Base-by-base conservation (phyloP, 2,797 vertebrate species). In the Phaenicophaeus curvirostris region DNA sequence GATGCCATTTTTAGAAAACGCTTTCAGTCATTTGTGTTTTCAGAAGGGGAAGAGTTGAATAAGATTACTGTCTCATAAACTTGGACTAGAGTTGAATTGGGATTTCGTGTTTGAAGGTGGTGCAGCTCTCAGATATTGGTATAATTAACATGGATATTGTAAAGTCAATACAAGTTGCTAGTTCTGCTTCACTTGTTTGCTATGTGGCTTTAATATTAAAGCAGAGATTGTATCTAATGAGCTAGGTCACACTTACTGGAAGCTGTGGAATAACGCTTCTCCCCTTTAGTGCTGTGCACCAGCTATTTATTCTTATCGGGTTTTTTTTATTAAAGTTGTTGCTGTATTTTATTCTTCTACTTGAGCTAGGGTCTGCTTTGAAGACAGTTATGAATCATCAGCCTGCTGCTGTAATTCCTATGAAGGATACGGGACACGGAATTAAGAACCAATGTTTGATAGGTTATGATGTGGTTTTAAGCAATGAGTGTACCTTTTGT, bases 141-240 rank as follows among this genome's bases (percentile, higher is more conserved):
- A 48, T 93, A 87, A 88, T 95, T 96, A 92, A 80, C 37, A 41
- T 37, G 30, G 65, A 67, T 73, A 44, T 50, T 81, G 35, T 92
- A 76, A 90, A 92, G 79, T 84, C 76, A 82, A 11, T 89, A 59
- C 42, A 65, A 66, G 48, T 71, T 61, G 35, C 68, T 85, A 54
- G 51, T 91, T 95, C 51, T 75, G 50, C 94, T 77, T 97, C 74
- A 53, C 72, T 89, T 87, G 72, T 95, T 94, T 94, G 67, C 79
- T 87, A 4, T 87, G 37, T 88, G 62, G 50, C 67, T 96, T 94
- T 85, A 87, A 88, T 95, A 69, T 89, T 85, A 93, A 73, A 80
- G 86, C 63, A 95, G 74, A 65, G 75, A 39, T 88, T 59, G 46
- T 69, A 63, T 82, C 81, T 96, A 73, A 81, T 73, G 73, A 96